These are phyloP conservation scores for Tenthredo livida DNA, from an alignment of 2,888 invertebrate genomes.

Conservation along the genomic window DNA sequence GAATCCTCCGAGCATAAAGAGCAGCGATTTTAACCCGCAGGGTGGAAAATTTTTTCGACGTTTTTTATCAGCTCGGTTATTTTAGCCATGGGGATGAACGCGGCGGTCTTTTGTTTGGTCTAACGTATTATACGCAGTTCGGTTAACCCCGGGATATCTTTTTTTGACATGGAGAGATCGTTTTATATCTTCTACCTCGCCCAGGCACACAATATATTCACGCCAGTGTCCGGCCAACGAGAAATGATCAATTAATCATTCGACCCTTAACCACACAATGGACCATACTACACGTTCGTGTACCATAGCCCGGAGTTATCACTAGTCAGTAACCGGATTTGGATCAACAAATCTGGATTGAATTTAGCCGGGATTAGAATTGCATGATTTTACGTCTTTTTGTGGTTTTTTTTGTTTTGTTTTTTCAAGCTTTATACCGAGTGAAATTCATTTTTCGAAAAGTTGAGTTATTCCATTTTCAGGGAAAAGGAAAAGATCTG, in stretches of 20 bases:
- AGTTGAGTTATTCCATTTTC: background rate
- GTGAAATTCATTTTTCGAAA: background rate
- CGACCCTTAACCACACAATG: conserved; percentile 44
- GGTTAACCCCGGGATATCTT: background rate
- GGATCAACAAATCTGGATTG: background rate
- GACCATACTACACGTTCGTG: conserved; percentile 20
- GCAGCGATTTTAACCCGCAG: background rate
- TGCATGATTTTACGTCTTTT: background rate
- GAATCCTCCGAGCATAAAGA: background rate
- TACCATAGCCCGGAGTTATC: conserved; percentile 7
- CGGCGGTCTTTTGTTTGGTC: conserved; percentile 24
- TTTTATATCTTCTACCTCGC: conserved; percentile 24
- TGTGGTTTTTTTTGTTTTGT: too few relatives aligned
- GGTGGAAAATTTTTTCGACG: conserved; percentile 32
- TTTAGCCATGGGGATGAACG: conserved; percentile 9
- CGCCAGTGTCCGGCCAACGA: conserved; percentile 16
- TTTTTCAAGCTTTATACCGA: background rate
- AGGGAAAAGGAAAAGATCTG: background rate
- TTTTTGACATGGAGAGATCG: background rate
- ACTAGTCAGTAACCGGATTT: conserved; percentile 11
- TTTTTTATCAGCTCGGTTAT: conserved; percentile 22
- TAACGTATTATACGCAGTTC: conserved; percentile 35
- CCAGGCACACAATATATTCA: conserved; percentile 28
- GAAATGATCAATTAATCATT: conserved; percentile 46
- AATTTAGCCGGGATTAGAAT: background rate